A percentile compares a stretch with the other conserved stretches of the same genome.
Conservation (phyloP, 1,140 invertebrate genomes). For the Brachionus rotundiformis region DNA sequence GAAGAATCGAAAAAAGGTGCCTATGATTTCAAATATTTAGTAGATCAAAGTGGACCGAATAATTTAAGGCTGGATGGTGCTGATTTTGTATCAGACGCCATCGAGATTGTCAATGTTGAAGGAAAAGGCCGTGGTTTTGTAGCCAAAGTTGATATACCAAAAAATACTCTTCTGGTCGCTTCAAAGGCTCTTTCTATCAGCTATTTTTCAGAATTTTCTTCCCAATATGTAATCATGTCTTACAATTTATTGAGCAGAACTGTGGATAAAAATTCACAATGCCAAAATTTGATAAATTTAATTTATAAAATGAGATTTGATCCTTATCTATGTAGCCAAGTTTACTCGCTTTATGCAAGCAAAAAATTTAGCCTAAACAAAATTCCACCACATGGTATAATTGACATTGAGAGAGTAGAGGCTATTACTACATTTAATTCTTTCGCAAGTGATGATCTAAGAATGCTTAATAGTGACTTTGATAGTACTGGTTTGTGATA, state of each 20-base stretch:
- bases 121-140: slow-evolving; percentile 20
- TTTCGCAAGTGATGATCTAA: slow-evolving; percentile 8
- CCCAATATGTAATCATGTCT: background rate
- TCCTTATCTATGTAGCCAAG: background rate
- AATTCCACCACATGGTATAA: background rate
- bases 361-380: background rate
- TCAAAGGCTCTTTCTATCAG: slow-evolving; percentile 45
- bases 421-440: background rate
- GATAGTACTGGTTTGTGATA: slow-evolving; percentile 6
- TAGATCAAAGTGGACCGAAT: background rate
- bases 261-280: background rate
- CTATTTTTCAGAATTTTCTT: slow-evolving; percentile 3
- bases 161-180: slow-evolving; percentile 31
- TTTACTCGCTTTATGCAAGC: slow-evolving; percentile 39
- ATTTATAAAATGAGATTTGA: slow-evolving; percentile 32
- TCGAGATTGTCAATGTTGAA: background rate
- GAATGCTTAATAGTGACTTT: background rate
- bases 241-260: slow-evolving; percentile 2
- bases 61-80: slow-evolving; percentile 16
- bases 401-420: slow-evolving; percentile 23
- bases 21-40: slow-evolving; percentile 25
- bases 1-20: background rate
- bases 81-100: slow-evolving; percentile 21
- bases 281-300: slow-evolving; percentile 27
- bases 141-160: background rate